These are phyloP conservation scores for Maniola jurtina DNA, from an alignment of 1,140 invertebrate genomes.

Conservation along the genomic window DNA sequence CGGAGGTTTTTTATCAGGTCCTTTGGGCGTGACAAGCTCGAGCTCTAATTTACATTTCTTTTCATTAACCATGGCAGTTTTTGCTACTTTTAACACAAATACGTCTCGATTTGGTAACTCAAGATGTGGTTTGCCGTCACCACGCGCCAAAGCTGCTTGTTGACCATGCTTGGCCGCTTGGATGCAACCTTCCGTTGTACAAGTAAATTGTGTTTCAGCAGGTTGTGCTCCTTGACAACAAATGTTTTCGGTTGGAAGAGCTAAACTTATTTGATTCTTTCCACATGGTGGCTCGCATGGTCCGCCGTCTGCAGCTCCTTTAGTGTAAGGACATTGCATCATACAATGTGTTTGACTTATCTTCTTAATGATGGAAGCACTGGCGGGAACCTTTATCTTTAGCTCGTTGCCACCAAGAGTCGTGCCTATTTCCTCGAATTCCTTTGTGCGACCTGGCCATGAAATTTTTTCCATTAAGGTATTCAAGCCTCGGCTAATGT, in stretches of 20 bases:
- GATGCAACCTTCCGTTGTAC: slow-evolving; percentile 65
- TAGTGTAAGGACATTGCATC: slow-evolving; percentile 59
- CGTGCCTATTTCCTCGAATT: slow-evolving; percentile 70
- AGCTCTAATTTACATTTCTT: slow-evolving; percentile 67
- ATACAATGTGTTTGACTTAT: slow-evolving; percentile 69
- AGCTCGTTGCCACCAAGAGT: slow-evolving; percentile 64
- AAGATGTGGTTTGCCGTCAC: slow-evolving; percentile 42
- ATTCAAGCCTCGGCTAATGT: background rate
- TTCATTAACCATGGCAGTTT: slow-evolving; percentile 66
- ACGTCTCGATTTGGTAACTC: slow-evolving; percentile 53
- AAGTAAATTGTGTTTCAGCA: slow-evolving; percentile 65
- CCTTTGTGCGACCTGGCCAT: slow-evolving; percentile 70
- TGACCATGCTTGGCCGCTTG: slow-evolving; percentile 57
- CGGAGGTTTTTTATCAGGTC: slow-evolving; percentile 54
- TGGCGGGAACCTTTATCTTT: slow-evolving; percentile 69
- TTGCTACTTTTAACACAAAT: slow-evolving; percentile 71
- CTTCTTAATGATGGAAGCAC: slow-evolving; percentile 66
- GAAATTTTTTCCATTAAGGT: slow-evolving; percentile 49
- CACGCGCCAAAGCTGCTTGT: slow-evolving; percentile 43
- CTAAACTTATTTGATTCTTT: slow-evolving; percentile 68
- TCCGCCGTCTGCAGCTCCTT: slow-evolving; percentile 38
- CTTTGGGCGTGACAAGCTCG: slow-evolving; percentile 66
- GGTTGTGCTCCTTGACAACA: slow-evolving; percentile 55
- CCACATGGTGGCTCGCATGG: slow-evolving; percentile 61
- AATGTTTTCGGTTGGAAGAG: slow-evolving; percentile 52